Evolutionary conservation across 2,888 invertebrate species (phyloP).

Genomic region (Frankliniella intonsa): DNA sequence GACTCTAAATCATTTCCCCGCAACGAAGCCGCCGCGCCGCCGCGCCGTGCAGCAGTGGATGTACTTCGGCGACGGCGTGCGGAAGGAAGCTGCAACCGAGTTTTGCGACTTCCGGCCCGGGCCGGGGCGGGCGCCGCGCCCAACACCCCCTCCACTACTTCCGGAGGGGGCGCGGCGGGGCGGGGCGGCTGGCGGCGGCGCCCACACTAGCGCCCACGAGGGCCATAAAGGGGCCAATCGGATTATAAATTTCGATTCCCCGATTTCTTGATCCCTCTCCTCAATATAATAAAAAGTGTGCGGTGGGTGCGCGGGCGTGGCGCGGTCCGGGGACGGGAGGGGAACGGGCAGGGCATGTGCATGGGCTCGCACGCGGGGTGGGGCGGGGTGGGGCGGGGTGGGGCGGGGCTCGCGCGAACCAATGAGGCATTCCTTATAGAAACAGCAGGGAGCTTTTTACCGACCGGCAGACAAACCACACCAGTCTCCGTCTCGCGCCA

Average conservation of each 20-base stretch:
- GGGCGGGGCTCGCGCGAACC: not conserved
- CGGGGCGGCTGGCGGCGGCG: not conserved
- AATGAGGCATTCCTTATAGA: not conserved
- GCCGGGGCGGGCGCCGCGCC: too few relatives aligned
- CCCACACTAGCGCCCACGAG: not conserved
- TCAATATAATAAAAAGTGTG: not conserved
- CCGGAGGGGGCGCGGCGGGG: not conserved
- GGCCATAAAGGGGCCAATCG: not conserved
- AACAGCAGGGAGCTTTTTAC: not conserved
- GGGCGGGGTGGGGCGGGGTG: not conserved
- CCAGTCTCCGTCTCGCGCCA: too few relatives aligned
- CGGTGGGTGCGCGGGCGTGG: not conserved
- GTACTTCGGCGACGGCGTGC: too few relatives aligned
- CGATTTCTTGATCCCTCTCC: not conserved
- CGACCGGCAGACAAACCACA: not conserved
- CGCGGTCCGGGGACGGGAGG: not conserved
- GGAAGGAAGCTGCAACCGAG: too few relatives aligned
- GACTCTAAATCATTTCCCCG: too few relatives aligned
- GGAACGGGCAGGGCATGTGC: not conserved
- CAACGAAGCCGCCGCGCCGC: too few relatives aligned
- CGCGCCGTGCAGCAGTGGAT: too few relatives aligned
- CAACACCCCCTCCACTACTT: too few relatives aligned
- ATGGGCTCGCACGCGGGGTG: not conserved
- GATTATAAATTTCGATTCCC: not conserved
- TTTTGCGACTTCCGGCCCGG: too few relatives aligned